Evolutionary conservation across 2,888 invertebrate genomes (phyloP).

Genomic region (Zele albiditarsus): DNA sequence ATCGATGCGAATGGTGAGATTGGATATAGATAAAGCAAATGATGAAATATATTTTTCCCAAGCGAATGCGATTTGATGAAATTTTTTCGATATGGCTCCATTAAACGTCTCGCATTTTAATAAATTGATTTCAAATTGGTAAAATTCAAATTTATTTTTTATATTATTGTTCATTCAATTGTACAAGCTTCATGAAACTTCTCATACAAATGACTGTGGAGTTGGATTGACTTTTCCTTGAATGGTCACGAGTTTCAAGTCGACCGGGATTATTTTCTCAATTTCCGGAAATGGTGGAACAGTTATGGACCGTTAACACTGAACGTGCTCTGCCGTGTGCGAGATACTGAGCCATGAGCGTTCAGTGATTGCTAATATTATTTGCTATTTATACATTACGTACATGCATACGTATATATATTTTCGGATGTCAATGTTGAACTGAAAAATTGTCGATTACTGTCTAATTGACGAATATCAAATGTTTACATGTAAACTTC

Average conservation of each 20-base stretch:
- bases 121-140: neutral
- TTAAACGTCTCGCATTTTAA: no score
- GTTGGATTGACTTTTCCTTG: neutral
- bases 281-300: conserved; percentile 25
- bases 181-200: neutral
- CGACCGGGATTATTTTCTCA: conserved; percentile 20
- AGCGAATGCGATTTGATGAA: no score
- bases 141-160: neutral
- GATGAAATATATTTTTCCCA: neutral
- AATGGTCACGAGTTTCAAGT: neutral
- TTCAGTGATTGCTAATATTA: conserved; percentile 39
- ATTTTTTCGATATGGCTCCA: no score
- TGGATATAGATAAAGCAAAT: no score
- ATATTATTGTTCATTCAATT: neutral
- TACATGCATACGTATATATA: no score
- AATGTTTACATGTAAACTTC: no score
- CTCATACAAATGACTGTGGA: neutral
- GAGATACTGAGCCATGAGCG: conserved; percentile 46
- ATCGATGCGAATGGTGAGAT: no score
- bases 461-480: no score
- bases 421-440: no score
- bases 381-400: no score
- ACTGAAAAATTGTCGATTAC: no score
- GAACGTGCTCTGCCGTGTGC: conserved; percentile 47
- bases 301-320: conserved; percentile 49